Conservation (phyloP, 2,888 invertebrate genomes). For the Zelleria hepariella region DNA sequence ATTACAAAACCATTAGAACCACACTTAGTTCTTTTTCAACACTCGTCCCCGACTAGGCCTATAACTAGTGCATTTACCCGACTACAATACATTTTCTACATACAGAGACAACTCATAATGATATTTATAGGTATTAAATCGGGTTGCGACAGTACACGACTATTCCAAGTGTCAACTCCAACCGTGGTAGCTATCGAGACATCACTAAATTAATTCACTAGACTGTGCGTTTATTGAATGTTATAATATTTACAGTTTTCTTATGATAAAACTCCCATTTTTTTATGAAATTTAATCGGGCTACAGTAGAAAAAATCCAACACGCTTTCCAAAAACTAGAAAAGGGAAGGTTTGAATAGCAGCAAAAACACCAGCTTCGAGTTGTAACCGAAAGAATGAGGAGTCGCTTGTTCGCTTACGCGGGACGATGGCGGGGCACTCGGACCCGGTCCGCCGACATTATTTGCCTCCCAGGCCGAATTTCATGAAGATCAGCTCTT, state of each 20-base stretch:
- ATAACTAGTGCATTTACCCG: background rate
- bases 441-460: constrained; percentile 48
- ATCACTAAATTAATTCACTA: constrained; percentile 65
- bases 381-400: constrained; percentile 14
- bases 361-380: background rate
- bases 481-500: constrained; percentile 95
- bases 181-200: constrained; percentile 55
- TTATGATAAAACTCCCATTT: constrained; percentile 30
- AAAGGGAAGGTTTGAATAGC: background rate
- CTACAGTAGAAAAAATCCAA: constrained; percentile 41
- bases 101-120: too few relatives aligned
- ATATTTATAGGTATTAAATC: background rate
- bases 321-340: constrained; percentile 23
- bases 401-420: constrained; percentile 17
- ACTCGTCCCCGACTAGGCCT: background rate
- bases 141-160: constrained; percentile 27
- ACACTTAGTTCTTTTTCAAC: background rate
- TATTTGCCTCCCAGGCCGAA: constrained; percentile 89
- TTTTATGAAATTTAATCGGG: constrained; percentile 29
- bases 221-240: constrained; percentile 70
- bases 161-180: constrained; percentile 49
- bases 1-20: background rate
- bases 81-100: background rate
- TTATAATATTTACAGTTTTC: constrained; percentile 56
- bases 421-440: background rate